Percentiles rank a stretch among this genome's conserved stretches.
Conservation (phyloP, 2,113 vertebrate species). For the Canis aureus region DNA sequence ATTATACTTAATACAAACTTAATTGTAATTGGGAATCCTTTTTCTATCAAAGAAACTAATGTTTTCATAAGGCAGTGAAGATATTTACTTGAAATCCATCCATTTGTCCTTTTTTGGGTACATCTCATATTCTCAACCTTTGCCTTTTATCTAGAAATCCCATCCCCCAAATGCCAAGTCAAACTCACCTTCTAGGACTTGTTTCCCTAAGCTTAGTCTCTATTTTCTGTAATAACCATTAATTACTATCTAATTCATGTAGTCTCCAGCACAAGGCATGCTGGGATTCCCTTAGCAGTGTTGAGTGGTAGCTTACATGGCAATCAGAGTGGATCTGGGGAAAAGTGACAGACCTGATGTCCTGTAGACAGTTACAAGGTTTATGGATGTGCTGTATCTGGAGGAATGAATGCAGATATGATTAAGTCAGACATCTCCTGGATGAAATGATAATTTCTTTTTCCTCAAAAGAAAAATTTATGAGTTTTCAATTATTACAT, state of each 20-base stretch:
- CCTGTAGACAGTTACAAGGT: background rate
- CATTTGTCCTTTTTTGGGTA: background rate
- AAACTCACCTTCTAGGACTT: background rate
- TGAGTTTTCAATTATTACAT: background rate
- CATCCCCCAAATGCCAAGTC: background rate
- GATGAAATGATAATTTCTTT: background rate
- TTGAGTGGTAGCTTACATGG: accelerated
- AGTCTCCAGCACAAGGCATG: background rate
- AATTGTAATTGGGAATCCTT: background rate
- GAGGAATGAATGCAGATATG: background rate
- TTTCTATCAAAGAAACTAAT: background rate
- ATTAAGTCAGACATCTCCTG: background rate
- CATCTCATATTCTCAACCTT: background rate
- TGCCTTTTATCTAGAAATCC: background rate
- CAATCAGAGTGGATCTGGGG: background rate
- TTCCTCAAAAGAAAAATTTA: background rate
- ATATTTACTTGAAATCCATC: background rate
- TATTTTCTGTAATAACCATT: background rate
- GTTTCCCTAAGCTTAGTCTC: background rate
- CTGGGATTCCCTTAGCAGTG: background rate
- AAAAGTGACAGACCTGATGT: background rate
- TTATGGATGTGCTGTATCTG: background rate
- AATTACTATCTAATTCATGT: background rate
- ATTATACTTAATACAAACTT: background rate
- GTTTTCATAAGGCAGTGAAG: background rate